Conservation (phyloP, 2,113 vertebrate species). For the Lathamus discolor region DNA sequence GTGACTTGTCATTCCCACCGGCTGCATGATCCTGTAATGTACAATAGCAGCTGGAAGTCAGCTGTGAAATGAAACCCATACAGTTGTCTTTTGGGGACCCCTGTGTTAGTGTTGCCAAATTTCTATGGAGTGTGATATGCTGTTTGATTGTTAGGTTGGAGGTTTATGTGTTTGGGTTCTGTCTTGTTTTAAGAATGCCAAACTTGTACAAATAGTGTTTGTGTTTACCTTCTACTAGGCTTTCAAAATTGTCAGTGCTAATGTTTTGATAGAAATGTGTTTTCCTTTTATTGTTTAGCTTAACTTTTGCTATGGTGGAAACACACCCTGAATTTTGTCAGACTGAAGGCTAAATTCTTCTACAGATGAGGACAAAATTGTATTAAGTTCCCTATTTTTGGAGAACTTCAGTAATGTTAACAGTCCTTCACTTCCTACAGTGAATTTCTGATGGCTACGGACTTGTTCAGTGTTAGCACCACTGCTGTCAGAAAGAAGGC, state of each 20-base stretch:
- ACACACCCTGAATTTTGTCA: background rate
- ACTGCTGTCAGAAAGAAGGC: background rate
- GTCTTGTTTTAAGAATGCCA: background rate
- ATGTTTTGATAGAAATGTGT: background rate
- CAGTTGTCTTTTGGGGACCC: background rate
- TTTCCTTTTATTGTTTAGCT: background rate
- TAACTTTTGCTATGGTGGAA: background rate
- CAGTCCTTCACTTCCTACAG: background rate
- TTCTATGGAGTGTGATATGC: background rate
- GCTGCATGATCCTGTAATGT: background rate
- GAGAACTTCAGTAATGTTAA: background rate
- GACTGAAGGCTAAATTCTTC: background rate
- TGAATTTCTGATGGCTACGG: background rate
- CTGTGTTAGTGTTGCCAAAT: background rate
- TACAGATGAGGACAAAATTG: background rate
- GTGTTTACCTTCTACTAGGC: background rate
- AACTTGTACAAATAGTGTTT: background rate
- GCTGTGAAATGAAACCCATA: background rate
- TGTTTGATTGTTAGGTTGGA: background rate
- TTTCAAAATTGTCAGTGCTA: background rate
- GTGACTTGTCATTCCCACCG: conserved; percentile 32
- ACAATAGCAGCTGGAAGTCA: background rate
- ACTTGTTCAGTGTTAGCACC: background rate
- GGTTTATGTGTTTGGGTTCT: background rate
- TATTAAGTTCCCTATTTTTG: background rate